Conservation (phyloP, 1,140 invertebrate genomes). For the Formica exsecta region DNA sequence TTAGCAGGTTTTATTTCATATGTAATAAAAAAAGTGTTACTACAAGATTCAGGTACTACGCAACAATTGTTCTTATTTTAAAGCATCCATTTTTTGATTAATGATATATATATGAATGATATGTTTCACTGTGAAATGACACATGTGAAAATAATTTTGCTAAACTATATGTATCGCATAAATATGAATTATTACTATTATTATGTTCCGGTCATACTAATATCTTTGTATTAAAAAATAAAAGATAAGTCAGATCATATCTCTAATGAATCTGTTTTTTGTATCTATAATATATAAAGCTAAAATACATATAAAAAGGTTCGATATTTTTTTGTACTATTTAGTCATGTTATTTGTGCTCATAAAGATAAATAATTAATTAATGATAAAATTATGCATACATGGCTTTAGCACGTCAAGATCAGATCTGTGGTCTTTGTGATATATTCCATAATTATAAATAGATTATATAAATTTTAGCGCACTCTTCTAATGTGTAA, state of each 20-base stretch:
- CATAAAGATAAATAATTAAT: slow-evolving; percentile 21
- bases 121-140: neutral
- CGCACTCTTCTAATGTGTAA: neutral
- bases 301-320: slow-evolving; percentile 24
- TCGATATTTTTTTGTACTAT: slow-evolving; percentile 50
- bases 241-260: slow-evolving; percentile 5
- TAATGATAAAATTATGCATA: neutral
- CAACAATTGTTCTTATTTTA: slow-evolving; percentile 51
- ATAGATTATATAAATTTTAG: slow-evolving; percentile 31
- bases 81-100: slow-evolving; percentile 42
- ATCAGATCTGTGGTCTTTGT: neutral
- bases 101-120: slow-evolving; percentile 21
- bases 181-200: slow-evolving; percentile 8
- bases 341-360: slow-evolving; percentile 27
- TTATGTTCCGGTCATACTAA: neutral
- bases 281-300: slow-evolving; percentile 6
- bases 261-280: neutral
- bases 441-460: slow-evolving; percentile 38
- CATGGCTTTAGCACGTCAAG: neutral
- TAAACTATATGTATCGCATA: neutral
- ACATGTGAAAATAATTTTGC: slow-evolving; percentile 10
- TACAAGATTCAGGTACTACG: slow-evolving; percentile 57
- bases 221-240: slow-evolving; percentile 12
- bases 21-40: slow-evolving; percentile 48
- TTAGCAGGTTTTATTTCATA: slow-evolving; percentile 39